Evolutionary conservation across 53 echinoderm and acorn worm species (phyloP), one percentile per base, ranked within the genome.

Genomic region (Echinometra lucunter): DNA sequence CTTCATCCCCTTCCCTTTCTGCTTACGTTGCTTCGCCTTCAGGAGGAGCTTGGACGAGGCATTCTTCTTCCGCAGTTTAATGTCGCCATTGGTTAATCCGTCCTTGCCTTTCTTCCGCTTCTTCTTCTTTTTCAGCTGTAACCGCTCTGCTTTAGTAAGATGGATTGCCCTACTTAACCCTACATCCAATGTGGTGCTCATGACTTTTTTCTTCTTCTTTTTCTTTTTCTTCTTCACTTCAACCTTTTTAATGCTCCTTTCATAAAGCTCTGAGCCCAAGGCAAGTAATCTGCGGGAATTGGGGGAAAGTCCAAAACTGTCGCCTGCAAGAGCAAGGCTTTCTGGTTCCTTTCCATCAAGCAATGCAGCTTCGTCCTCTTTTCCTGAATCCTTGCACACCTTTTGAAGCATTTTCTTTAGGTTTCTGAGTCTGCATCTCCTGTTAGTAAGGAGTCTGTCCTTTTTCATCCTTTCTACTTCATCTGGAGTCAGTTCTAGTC

Each of bases 11-110:
- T 80, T 92, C 2, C 92, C 96, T 13, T 94, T 66, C 74, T 95
- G 95, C 9, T 88, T 87, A 23, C 96, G 94, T 40, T 96, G 96
- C 89, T 92, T 95, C 23, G 92, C 96, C 72, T 95, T 96, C 34
- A 96, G 66, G 30, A 95, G 95, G 6, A 92, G 94, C 72, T 95
- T 88, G 6, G 57, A 42, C 16, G 95, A 74, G 60, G 96, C 58
- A 58, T 94, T 11, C 81, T 88, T 82, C 82, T 69, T 78, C 0
- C 75, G 88, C 44, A 82, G 53, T 40, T 37, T 93, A 42, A 40
- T 37, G 19, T 58, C 66, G 37, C 1, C 78, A 16, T 40, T 19
- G 4, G 18, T 42, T 18, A 40, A 40, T 23, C 78, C 78, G 15
- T 6, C 78, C 40, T 37, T 63, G 30, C 7, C 58, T 15, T 93